These are phyloP conservation scores for Procavia capensis DNA, from an alignment of 2,113 vertebrate species.

Conservation along the genomic window DNA sequence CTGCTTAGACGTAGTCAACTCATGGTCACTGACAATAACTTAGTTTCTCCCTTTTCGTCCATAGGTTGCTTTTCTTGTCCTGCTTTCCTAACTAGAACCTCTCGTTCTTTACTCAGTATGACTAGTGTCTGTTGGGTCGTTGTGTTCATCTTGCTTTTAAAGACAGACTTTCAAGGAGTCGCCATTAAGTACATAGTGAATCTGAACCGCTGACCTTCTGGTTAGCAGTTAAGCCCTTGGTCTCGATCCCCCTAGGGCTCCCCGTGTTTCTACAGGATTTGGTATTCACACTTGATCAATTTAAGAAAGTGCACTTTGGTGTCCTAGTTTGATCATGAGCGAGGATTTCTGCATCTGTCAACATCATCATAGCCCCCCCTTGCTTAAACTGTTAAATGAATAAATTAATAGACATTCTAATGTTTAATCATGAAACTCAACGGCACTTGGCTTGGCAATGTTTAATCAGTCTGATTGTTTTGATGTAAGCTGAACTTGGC, in stretches of 20 bases:
- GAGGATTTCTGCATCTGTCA: neutral
- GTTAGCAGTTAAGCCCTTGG: too few relatives aligned
- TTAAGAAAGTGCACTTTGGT: constrained; percentile 11
- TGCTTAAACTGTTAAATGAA: neutral
- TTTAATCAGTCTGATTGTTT: constrained; percentile 26
- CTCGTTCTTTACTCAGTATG: neutral
- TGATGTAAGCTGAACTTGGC: constrained; percentile 2
- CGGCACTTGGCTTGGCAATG: too few relatives aligned
- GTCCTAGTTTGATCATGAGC: constrained; percentile 2
- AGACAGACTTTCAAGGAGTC: neutral
- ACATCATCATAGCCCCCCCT: neutral
- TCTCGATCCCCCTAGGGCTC: too few relatives aligned
- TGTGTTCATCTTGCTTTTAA: constrained; percentile 13
- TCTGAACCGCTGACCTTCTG: too few relatives aligned
- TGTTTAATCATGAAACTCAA: too few relatives aligned
- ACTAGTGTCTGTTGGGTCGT: neutral
- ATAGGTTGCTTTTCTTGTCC: neutral
- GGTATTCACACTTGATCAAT: neutral
- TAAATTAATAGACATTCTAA: neutral
- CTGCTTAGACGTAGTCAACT: neutral
- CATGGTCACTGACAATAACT: neutral
- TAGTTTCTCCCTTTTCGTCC: neutral
- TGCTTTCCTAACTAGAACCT: neutral
- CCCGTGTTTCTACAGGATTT: neutral
- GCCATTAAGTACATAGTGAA: neutral